Conservation (phyloP, 2,888 invertebrate genomes). For the Rotaria sp. region DNA sequence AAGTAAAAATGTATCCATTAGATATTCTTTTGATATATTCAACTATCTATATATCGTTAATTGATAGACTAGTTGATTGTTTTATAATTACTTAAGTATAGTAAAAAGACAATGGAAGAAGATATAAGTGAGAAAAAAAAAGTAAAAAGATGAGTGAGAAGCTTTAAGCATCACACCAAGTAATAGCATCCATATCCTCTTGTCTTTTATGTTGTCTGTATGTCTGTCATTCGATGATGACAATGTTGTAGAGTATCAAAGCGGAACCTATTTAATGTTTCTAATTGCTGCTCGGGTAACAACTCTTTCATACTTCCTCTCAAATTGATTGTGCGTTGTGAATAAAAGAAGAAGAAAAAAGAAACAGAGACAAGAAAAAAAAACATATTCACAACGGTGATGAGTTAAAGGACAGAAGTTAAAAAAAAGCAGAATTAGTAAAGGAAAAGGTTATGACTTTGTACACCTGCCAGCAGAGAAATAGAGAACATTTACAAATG, state of each 20-base stretch:
- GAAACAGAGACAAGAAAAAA: neutral
- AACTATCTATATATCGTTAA: neutral
- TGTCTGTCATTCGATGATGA: neutral
- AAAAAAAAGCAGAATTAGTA: neutral
- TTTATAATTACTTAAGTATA: neutral
- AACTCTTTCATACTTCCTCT: constrained; percentile 11
- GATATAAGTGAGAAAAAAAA: neutral
- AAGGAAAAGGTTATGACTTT: neutral
- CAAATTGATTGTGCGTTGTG: neutral
- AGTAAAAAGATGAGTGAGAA: neutral
- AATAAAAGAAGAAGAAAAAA: neutral
- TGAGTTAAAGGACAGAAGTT: neutral
- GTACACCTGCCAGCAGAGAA: neutral
- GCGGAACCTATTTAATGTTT: constrained; percentile 27
- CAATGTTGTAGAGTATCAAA: neutral
- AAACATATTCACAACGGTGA: neutral
- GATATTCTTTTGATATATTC: neutral
- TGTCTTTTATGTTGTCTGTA: neutral
- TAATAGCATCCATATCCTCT: neutral
- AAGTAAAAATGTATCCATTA: neutral
- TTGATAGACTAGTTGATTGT: neutral
- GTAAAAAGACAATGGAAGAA: neutral
- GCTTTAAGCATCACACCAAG: neutral
- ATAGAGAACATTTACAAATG: neutral
- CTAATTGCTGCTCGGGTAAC: constrained; percentile 6